Base-by-base conservation (phyloP, 2,888 invertebrate species). In the Emesis russula region DNA sequence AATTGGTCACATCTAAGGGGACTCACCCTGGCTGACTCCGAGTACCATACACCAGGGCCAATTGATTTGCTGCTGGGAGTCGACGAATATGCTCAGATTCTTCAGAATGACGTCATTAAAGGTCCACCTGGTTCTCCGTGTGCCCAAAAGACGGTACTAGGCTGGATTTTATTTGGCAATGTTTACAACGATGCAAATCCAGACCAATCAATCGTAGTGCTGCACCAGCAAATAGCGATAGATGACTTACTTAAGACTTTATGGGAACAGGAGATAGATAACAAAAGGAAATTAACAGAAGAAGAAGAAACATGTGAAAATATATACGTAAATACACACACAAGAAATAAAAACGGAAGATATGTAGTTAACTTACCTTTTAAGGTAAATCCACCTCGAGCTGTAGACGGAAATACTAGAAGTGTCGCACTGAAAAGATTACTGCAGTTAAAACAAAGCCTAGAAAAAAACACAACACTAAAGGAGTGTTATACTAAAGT, bases 361-460 rank as follows among this genome's bases (percentile, higher is more conserved):
- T 44, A 44, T 11, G 11, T 44, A 0, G 41, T 44, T 44, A 2
- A 44, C 41, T 11, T 44, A 44, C 41, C 41, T 44, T 44, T 44
- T 11, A 44, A 44, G 41, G 41, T 44, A 2, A 11, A 44, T 44
- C 63, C 36, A 2, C n/a, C 38, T 9, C 9, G 81, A 75, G 78
- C 89, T 36, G 70, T 58, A 18, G 68, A 92, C 6, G 93, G 90
- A 75, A 88, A 92, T 33, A 93, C 93, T 63, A 90, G 74, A 87
- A 85, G 85, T 7, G 90, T 90, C 74, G 93, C 94, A 15, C 63
- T 81, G 31, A 76, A 76, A 38, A 92, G 93, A 91, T 81, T 95
- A 33, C 18, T 77, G n/a, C 88, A 85, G 78, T 73, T 92, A 83
- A 90, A 94, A 82, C 84, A 58, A 81, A 87, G 79, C 70, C 71